Percentiles rank a stretch among this genome's conserved stretches.
Conservation (phyloP, 2,888 invertebrate species). For the Drosophila nr. perissopoda region DNA sequence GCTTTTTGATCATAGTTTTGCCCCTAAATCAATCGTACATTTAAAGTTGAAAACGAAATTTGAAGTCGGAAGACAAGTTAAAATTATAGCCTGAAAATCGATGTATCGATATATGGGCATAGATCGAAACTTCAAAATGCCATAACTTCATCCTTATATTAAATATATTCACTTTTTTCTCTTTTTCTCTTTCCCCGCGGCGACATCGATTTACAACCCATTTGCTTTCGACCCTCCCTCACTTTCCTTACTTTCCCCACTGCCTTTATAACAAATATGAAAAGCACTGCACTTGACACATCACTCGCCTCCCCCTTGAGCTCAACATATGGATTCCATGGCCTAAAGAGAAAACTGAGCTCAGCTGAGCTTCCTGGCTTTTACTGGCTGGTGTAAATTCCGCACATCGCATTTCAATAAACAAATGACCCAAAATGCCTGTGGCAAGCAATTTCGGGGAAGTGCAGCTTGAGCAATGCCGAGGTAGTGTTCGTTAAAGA, state of each 20-base stretch:
- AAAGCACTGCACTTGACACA: conserved; percentile 75
- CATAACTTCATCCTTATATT: too few species aligned
- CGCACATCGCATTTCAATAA: conserved; percentile 62
- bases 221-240: conserved; percentile 35
- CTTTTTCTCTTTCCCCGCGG: conserved; percentile 5
- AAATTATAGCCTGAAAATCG: too few species aligned
- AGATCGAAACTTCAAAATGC: too few species aligned
- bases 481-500: conserved; percentile 3
- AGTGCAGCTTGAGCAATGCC: conserved; percentile 5
- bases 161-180: background rate
- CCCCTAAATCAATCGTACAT: too few species aligned
- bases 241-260: conserved; percentile 11
- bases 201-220: conserved; percentile 56
- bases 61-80: too few species aligned
- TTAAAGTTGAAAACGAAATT: too few species aligned
- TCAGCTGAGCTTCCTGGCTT: conserved; percentile 7
- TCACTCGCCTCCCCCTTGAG: conserved; percentile 44
- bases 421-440: conserved; percentile 76
- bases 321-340: conserved; percentile 13
- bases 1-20: too few species aligned
- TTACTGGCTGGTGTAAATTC: conserved; percentile 14
- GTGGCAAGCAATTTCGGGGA: conserved; percentile 44
- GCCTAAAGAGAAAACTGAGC: conserved; percentile 9
- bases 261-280: conserved; percentile 54
- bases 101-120: too few species aligned